Evolutionary conservation across 2,797 vertebrate species (phyloP).

Genomic region (Huso huso): DNA sequence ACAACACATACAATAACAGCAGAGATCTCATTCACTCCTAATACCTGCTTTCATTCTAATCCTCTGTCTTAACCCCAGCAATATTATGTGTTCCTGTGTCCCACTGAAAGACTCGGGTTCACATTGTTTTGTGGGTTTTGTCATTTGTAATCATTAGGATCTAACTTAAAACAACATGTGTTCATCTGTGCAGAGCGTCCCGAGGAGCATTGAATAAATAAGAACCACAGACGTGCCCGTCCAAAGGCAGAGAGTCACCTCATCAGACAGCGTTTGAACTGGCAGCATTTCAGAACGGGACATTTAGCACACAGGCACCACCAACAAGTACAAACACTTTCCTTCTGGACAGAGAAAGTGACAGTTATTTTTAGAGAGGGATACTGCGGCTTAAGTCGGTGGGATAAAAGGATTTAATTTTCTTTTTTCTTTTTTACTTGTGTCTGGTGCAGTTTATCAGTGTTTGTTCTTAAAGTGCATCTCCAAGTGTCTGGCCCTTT

Average conservation of each 20-base stretch:
- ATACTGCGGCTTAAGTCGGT: slow-evolving; percentile 10
- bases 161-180: slow-evolving; percentile 38
- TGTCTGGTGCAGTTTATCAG: slow-evolving; percentile 7
- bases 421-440: too few species aligned
- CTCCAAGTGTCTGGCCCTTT: slow-evolving; percentile 23
- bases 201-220: slow-evolving; percentile 1
- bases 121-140: slow-evolving; percentile 16
- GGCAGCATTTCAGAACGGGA: too few species aligned
- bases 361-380: slow-evolving; percentile 16
- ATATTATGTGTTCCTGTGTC: not conserved
- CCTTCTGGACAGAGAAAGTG: slow-evolving; percentile 10
- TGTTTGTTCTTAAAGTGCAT: slow-evolving; percentile 20
- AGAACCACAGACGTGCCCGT: not conserved
- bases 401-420: not conserved
- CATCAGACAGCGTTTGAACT: too few species aligned
- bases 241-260: not conserved
- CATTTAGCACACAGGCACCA: too few species aligned
- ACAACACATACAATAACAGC: not conserved
- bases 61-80: not conserved
- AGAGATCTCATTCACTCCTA: slow-evolving; percentile 41
- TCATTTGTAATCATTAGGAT: slow-evolving; percentile 43
- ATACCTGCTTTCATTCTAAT: not conserved
- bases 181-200: slow-evolving; percentile 29
- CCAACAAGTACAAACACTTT: too few species aligned
- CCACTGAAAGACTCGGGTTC: slow-evolving; percentile 9